Conservation (phyloP, 2,113 vertebrate genomes). For the Centropus bengalensis region DNA sequence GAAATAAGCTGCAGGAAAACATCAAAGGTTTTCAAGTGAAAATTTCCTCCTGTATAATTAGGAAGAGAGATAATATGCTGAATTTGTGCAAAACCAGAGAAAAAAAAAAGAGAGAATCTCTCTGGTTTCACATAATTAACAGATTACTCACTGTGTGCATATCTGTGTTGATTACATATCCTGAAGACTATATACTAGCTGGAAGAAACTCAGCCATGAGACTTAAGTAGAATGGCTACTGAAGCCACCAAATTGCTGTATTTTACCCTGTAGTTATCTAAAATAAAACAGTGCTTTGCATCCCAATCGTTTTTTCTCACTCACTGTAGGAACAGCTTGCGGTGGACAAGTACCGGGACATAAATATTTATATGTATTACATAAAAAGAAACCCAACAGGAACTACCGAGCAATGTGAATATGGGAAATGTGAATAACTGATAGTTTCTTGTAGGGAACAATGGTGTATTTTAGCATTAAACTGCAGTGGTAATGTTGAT, state of each 20-base stretch:
- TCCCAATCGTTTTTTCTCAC: background rate
- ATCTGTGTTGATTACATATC: background rate
- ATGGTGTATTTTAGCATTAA: background rate
- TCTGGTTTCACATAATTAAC: background rate
- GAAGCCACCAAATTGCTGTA: background rate
- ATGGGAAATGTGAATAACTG: background rate
- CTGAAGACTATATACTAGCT: background rate
- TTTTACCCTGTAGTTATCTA: background rate
- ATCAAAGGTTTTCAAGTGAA: background rate
- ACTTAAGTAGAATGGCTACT: background rate
- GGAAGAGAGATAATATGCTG: background rate
- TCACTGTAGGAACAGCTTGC: background rate
- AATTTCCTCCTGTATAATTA: background rate
- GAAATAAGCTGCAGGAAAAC: background rate
- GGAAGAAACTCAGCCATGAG: background rate
- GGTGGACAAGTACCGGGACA: background rate
- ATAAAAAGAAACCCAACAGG: background rate
- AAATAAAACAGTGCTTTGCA: background rate
- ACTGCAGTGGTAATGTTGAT: background rate
- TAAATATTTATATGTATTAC: background rate
- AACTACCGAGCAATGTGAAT: background rate
- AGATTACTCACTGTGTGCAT: background rate
- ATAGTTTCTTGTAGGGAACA: background rate
- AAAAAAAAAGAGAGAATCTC: background rate
- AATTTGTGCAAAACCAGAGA: background rate